These are phyloP conservation scores for Uropsilus gracilis DNA, from an alignment of 2,113 vertebrate genomes.

Conservation along the genomic window DNA sequence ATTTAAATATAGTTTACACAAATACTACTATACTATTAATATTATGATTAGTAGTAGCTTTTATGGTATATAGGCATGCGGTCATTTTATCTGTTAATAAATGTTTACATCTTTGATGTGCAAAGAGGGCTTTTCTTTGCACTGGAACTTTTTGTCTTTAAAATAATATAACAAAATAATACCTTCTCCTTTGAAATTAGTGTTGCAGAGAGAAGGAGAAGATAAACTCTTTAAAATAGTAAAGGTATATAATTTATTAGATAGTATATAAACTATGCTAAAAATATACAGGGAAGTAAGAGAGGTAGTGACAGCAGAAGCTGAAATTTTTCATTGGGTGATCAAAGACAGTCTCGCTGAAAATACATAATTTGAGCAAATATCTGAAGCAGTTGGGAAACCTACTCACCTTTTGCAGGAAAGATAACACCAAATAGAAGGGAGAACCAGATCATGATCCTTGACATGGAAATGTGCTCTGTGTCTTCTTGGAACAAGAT, in stretches of 20 bases:
- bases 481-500: not conserved
- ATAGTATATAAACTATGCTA: not conserved
- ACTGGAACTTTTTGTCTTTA: too few species aligned
- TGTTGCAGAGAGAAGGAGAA: not conserved
- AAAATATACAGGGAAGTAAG: not conserved
- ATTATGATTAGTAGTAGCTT: not conserved
- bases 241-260: not conserved
- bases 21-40: not conserved
- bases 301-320: not conserved
- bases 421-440: not conserved
- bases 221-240: not conserved
- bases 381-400: not conserved
- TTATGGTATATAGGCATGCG: not conserved
- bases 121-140: too few species aligned
- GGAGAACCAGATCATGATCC: not conserved
- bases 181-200: not conserved
- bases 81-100: constrained; percentile 6
- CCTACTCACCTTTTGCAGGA: not conserved
- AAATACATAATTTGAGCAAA: not conserved
- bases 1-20: not conserved
- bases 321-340: not conserved
- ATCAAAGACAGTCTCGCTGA: not conserved
- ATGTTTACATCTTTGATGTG: too few species aligned
- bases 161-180: not conserved
- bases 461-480: too few species aligned